These are phyloP conservation scores for Nasonia oneida DNA, from an alignment of 2,888 invertebrate species.

Conservation along the genomic window DNA sequence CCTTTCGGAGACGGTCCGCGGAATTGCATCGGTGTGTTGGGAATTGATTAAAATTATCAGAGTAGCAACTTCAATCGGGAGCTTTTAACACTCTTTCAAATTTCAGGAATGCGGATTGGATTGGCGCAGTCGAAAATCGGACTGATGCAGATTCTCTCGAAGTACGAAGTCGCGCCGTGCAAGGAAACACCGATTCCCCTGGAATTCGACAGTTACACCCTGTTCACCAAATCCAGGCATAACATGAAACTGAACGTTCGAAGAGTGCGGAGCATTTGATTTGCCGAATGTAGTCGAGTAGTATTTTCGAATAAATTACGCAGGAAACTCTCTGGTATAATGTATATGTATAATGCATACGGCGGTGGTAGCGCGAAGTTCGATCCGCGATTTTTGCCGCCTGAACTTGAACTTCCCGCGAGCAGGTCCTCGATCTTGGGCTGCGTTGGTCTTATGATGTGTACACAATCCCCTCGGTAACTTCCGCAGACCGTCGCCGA, in stretches of 20 bases:
- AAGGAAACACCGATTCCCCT: conserved; percentile 70
- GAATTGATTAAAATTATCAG: neutral
- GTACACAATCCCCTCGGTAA: conserved; percentile 18
- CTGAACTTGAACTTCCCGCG: conserved; percentile 36
- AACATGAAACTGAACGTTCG: conserved; percentile 68
- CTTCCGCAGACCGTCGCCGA: neutral
- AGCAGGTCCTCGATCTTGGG: neutral
- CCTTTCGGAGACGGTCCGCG: conserved; percentile 77
- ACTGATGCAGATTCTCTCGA: conserved; percentile 67
- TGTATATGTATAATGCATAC: neutral
- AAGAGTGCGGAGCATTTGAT: neutral
- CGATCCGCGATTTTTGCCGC: neutral
- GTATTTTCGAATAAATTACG: neutral
- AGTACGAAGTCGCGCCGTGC: conserved; percentile 69
- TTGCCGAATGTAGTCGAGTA: too few species aligned
- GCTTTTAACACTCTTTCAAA: neutral
- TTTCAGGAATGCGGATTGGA: conserved; percentile 71
- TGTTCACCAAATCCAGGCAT: conserved; percentile 64
- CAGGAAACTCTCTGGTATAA: neutral
- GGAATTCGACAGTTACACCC: conserved; percentile 65
- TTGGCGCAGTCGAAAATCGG: conserved; percentile 71
- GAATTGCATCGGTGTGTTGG: conserved; percentile 73
- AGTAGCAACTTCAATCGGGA: neutral
- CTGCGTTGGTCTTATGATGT: conserved; percentile 16
- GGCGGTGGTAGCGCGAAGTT: neutral